Conservation (phyloP, 2,113 vertebrate genomes). For the Asarcornis scutulata region DNA sequence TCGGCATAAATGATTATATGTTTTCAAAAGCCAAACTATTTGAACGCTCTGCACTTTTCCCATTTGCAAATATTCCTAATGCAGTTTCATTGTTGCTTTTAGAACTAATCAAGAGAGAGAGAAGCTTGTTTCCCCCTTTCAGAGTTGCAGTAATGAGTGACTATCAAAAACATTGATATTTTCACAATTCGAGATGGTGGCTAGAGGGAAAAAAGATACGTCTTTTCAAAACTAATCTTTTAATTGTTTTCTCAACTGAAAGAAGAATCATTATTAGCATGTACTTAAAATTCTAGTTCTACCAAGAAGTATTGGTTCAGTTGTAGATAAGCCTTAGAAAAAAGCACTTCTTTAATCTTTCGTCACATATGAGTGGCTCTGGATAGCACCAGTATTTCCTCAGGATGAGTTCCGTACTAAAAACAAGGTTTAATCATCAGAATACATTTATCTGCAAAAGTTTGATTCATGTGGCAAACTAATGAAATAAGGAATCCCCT, state of each 20-base stretch:
- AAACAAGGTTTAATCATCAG: neutral
- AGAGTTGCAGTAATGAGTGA: neutral
- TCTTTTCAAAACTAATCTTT: neutral
- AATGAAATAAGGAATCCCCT: neutral
- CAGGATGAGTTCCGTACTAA: neutral
- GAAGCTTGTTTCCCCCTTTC: neutral
- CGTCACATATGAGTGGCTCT: neutral
- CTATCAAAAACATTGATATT: neutral
- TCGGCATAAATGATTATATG: neutral
- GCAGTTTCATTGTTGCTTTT: neutral
- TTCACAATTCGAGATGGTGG: neutral
- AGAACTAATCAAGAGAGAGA: neutral
- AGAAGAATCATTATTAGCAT: neutral
- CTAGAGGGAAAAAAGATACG: neutral
- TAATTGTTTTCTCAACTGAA: neutral
- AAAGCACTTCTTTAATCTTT: neutral
- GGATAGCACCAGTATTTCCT: neutral
- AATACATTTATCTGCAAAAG: neutral
- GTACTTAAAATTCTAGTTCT: neutral
- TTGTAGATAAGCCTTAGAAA: neutral
- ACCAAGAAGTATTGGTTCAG: neutral
- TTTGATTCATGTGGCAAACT: neutral
- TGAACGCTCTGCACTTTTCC: neutral
- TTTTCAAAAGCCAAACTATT: neutral
- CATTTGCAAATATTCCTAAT: neutral